Evolutionary conservation across 2,888 invertebrate genomes (phyloP).

Genomic region (Agrochola lychnidis): DNA sequence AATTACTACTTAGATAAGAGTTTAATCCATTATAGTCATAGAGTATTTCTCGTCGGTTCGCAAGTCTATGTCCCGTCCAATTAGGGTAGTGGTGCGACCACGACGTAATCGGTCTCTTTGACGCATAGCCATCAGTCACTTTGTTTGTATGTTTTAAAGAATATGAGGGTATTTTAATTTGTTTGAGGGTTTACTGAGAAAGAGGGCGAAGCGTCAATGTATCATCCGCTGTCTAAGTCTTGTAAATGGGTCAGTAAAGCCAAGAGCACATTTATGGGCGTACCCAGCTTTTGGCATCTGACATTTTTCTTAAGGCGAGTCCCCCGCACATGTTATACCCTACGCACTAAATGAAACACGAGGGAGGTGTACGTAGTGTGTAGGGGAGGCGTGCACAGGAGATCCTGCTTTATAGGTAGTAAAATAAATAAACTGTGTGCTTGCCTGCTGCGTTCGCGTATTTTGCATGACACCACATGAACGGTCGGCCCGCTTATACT

Average conservation of each 20-base stretch:
- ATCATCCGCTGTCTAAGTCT: conserved; percentile 18
- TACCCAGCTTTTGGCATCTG: too few species aligned
- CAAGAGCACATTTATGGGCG: not conserved
- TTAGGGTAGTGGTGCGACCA: conserved; percentile 49
- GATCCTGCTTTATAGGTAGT: too few species aligned
- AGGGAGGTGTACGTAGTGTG: too few species aligned
- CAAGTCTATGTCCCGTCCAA: conserved; percentile 29
- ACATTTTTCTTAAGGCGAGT: too few species aligned
- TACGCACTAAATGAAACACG: too few species aligned
- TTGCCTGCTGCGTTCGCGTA: too few species aligned
- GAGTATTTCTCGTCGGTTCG: conserved; percentile 27
- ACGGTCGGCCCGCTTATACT: too few species aligned
- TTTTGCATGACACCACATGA: too few species aligned
- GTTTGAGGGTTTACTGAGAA: conserved; percentile 30
- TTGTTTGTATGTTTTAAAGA: conserved; percentile 39
- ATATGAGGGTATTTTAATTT: conserved; percentile 42
- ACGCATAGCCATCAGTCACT: conserved; percentile 49
- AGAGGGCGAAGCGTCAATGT: conserved; percentile 10
- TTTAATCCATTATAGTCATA: conserved; percentile 56
- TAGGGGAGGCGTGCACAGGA: too few species aligned
- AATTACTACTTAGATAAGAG: conserved; percentile 24
- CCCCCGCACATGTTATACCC: too few species aligned
- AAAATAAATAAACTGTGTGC: too few species aligned
- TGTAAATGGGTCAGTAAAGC: not conserved
- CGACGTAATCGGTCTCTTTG: conserved; percentile 33